Base-by-base conservation (phyloP, 2,113 vertebrate species). In the Dolichotis patagonum region DNA sequence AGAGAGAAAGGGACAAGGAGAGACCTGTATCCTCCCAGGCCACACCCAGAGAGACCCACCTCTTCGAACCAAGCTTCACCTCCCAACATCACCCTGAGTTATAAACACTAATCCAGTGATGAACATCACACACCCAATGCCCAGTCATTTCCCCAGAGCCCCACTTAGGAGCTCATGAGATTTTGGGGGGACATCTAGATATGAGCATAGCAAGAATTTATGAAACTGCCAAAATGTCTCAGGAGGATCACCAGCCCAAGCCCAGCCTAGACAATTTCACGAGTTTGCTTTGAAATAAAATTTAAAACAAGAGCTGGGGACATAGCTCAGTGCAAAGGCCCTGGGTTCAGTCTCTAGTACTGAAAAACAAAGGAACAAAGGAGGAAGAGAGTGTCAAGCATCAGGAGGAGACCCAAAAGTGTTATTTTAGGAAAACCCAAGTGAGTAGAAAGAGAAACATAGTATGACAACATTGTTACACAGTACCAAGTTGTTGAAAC, bases 221-320 rank as follows among this genome's bases (percentile, higher is more conserved):
- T 0, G 0, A 20, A 87, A 56, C 67, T 58, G 41, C 12, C 0
- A 4, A 17, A 1, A 2, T 4, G 2, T 54, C 84, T 65, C 77
- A 77, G 26, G 28, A 78, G 43, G 43, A 17, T 49, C 30, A 12
- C 19, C 17, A 11, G 77, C 35, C 19, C 46, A 35, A 80, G 49
- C 16, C 77, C 77, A 35, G 17, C 43, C 75, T 78, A 26, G 75
- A 46, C 46, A 80, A 32, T 30, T 80, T 80, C 5, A 46, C 52
- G 46, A 52, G 10, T 75, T 43, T 43, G 46, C 16, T 78, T 52
- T 41, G 46, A 78, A 32, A 49, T 78, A 52, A 78, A 78, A 32
- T 78, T 28, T 52, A 52, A 78, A 32, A 52, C 30, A 52, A 26
- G 28, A 46, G 28, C 14, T 32, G 43, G 46, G 13, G 73, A 46